Base-by-base conservation (phyloP, 2,888 invertebrate species). In the Pheosia tremula region DNA sequence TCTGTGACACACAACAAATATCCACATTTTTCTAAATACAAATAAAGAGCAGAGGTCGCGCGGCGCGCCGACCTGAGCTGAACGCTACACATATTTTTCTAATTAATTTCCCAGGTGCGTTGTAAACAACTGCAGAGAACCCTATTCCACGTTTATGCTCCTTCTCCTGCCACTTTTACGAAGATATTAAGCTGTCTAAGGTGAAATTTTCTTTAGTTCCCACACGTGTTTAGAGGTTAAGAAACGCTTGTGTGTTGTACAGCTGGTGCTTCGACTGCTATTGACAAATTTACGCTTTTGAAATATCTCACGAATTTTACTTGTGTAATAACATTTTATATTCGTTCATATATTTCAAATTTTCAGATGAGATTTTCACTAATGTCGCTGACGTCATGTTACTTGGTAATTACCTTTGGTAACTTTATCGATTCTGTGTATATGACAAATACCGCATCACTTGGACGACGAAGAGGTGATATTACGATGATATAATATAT, bases 91-190 rank as follows among this genome's bases (percentile, higher is more conserved):
- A 75, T 78, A 80, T 82, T 80, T 82, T 82, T 78, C 79, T 85
- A 83, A 86, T 87, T 83, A 86, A 86, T 86, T 87, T 87, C 86
- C 86, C 86, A 81, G 82, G 85, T 86, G 86, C 74, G 71, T 72
- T 72, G 79, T 86, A 85, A 86, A 85, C 83, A 83, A 82, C 78
- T 81, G 77, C 75, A 80, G 75, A 78, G 74, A 82, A 75, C 74
- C 75, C 71, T 69, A 72, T 79, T 82, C 77, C 69, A 72, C 78
- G 82, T 85, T 84, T 83, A 84, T 74, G 74, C 68, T 74, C 69
- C 76, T 72, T 74, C 73, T 69, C 63, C 69, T 76, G 75, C 71
- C 67, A 75, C 80, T 81, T 83, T 83, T 80, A 83, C 74, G 81
- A 73, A 78, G 75, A 66, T 74, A 78, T 78, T 75, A 77, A 72